phyloP scores from a whole-genome alignment of 2,888 invertebrate species.

The Acleris literana region DNA sequence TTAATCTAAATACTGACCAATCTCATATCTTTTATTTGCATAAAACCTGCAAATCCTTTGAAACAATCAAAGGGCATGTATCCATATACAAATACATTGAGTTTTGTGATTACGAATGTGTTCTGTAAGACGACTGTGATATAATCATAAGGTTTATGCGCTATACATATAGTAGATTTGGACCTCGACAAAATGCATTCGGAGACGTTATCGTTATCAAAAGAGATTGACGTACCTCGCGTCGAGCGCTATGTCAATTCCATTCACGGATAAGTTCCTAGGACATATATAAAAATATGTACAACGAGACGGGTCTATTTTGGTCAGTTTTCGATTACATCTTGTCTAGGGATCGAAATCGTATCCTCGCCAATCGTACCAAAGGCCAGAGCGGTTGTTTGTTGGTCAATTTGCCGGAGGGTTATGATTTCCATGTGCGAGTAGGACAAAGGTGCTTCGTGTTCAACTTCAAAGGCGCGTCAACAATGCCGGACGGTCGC shows the following conservation, averaged over 20 bases:
- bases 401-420: slow-evolving; percentile 16
- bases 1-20: slow-evolving; percentile 16
- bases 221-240: too few species aligned
- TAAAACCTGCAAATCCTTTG: slow-evolving; percentile 47
- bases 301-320: too few species aligned
- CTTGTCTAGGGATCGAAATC: slow-evolving; percentile 1
- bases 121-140: slow-evolving; percentile 23
- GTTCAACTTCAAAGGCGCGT: slow-evolving; percentile 4
- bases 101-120: slow-evolving; percentile 20
- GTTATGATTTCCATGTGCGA: slow-evolving; percentile 16
- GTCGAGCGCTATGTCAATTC: too few species aligned
- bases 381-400: slow-evolving; percentile 12
- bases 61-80: slow-evolving; percentile 35
- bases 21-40: slow-evolving; percentile 38
- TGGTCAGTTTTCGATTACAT: too few species aligned
- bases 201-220: too few species aligned
- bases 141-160: slow-evolving; percentile 18
- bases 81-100: slow-evolving; percentile 33
- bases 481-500: slow-evolving; percentile 9
- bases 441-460: slow-evolving; percentile 3
- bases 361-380: slow-evolving; percentile 9
- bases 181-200: too few species aligned
- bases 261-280: too few species aligned
- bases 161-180: not conserved
- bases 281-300: too few species aligned